Base-by-base conservation (phyloP, 23 tunicate genomes). In the Ascidia mentula region DNA sequence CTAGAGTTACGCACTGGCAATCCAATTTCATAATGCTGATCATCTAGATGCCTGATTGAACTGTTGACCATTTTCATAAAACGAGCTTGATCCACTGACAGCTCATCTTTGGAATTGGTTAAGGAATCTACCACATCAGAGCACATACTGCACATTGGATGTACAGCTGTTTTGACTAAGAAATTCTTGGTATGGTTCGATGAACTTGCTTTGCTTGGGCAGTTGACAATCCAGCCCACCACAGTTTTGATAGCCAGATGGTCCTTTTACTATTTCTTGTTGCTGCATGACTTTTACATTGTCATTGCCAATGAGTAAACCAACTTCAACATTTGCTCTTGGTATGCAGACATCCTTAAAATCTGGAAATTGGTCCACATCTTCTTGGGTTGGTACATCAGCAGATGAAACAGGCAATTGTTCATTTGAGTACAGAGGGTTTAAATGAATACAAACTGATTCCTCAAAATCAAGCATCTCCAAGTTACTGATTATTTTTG, bases 11-110 rank as follows among this genome's bases (percentile, higher is more conserved):
- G 40, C 34, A 84, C 34, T 38, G 88, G 82, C 65, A 84, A 77
- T 30, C 69, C 69, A 31, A 84, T 84, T 40, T 84, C 88, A 38
- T 84, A 84, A 46, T 84, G 82, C 31, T 35, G 42, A 37, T 84
- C 69, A 28, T 38, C 82, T 17, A 33, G 31, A 31, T 38, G 82
- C 30, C 34, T 46, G 38, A 84, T 40, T 18, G 88, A 84, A 32
- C 37, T 65, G 37, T 60, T 22, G 42, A 73, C 86, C 72, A 22
- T 18, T 35, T 82, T 24, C 72, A 73, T 45, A 46, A 82, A 82
- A 9, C 73, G 72, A 18, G 34, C 20, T 53, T 82, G 86, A 26
- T 82, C 79, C 31, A 45, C 60, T 38, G 82, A 84, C 38, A 84
- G 72, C 45, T 84, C 60, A 38, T 60, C 39, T 45, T 82, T 75